These are phyloP conservation scores for Drosophila saltans DNA, from an alignment of 1,140 invertebrate species.

Conservation along the genomic window DNA sequence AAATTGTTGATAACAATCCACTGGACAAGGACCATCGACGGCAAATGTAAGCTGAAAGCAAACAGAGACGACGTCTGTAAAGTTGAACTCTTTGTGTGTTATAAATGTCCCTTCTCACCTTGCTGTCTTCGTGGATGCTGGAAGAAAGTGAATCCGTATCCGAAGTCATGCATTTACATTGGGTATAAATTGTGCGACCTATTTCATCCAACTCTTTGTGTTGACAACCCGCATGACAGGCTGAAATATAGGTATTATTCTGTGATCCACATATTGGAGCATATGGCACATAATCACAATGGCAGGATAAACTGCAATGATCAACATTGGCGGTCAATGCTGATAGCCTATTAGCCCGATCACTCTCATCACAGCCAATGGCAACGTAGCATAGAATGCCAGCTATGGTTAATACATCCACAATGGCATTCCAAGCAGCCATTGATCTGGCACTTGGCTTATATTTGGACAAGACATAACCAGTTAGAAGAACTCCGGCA, in stretches of 20 bases:
- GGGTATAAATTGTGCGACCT: slow-evolving; percentile 70
- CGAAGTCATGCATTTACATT: slow-evolving; percentile 45
- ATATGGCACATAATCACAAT: slow-evolving; percentile 88
- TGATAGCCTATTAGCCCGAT: slow-evolving; percentile 53
- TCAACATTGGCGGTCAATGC: slow-evolving; percentile 19
- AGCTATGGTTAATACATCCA: slow-evolving; percentile 86
- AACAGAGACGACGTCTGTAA: too few species aligned
- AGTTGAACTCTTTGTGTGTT: too few species aligned
- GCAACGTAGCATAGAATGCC: slow-evolving; percentile 87
- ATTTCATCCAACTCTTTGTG: slow-evolving; percentile 55
- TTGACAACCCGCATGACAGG: slow-evolving; percentile 88
- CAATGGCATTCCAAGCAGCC: slow-evolving; percentile 89
- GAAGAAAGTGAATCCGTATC: background rate
- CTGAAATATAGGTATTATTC: slow-evolving; percentile 87
- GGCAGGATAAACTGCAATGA: slow-evolving; percentile 86
- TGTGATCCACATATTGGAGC: slow-evolving; percentile 87
- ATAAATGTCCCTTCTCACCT: background rate
- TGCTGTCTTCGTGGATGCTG: background rate
- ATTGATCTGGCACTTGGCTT: slow-evolving; percentile 88
- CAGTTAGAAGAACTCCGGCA: slow-evolving; percentile 88
- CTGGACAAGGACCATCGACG: slow-evolving; percentile 85
- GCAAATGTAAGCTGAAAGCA: slow-evolving; percentile 33
- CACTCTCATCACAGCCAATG: slow-evolving; percentile 86
- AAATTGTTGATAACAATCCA: slow-evolving; percentile 87
- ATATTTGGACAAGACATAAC: slow-evolving; percentile 87